Percentiles rank a stretch among this genome's conserved stretches.
Evolutionary conservation across 2,113 vertebrate species (phyloP).

Genomic region (Esox niger): DNA sequence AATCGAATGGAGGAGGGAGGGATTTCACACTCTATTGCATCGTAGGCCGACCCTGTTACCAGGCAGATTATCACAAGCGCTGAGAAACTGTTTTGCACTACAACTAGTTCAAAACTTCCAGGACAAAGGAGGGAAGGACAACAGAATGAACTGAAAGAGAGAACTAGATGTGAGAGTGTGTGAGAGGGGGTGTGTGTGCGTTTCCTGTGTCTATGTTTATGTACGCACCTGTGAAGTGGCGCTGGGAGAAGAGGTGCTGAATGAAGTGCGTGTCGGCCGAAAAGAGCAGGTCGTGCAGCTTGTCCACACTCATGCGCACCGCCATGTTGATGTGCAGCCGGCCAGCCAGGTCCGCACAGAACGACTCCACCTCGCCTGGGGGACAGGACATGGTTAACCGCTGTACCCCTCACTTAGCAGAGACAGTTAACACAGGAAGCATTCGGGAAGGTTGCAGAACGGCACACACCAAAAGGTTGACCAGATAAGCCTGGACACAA

Average conservation of each 20-base stretch:
- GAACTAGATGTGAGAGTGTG: not conserved
- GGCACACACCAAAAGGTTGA: too few species aligned
- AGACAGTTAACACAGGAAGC: too few species aligned
- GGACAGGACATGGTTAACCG: not conserved
- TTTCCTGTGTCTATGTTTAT: not conserved
- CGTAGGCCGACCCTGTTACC: too few species aligned
- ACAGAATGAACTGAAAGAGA: not conserved
- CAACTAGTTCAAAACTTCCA: not conserved
- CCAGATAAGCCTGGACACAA: too few species aligned
- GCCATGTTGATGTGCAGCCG: slow-evolving; percentile 79
- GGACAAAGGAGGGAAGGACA: not conserved
- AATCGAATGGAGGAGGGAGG: too few species aligned
- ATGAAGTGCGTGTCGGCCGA: slow-evolving; percentile 83
- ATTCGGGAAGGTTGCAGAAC: too few species aligned
- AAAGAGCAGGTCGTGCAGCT: slow-evolving; percentile 84
- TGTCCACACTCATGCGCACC: slow-evolving; percentile 80
- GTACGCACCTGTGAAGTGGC: slow-evolving; percentile 81
- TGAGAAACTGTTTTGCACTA: too few species aligned
- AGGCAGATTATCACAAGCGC: too few species aligned
- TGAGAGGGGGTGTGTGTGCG: not conserved
- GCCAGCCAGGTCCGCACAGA: slow-evolving; percentile 77
- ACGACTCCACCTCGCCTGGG: slow-evolving; percentile 79
- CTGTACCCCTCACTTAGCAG: not conserved
- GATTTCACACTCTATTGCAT: too few species aligned
- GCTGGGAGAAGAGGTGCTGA: slow-evolving; percentile 80